These are phyloP conservation scores for Volucella inanis DNA, from an alignment of 2,888 invertebrate genomes.

Conservation along the genomic window DNA sequence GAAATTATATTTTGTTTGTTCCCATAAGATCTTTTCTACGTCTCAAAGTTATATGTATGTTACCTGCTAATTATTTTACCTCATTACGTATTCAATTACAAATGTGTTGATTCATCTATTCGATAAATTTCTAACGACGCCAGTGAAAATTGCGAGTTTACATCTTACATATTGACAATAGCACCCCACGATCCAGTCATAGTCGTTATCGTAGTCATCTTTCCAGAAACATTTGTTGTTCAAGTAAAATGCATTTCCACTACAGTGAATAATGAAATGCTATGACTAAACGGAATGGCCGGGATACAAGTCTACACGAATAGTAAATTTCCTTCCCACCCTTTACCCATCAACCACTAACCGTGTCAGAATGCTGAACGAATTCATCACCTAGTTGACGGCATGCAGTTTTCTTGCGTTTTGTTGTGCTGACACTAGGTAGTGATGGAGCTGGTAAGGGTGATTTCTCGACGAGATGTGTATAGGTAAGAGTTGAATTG, in stretches of 20 bases:
- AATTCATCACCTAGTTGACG: slow-evolving; percentile 31
- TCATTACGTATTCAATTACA: slow-evolving; percentile 56
- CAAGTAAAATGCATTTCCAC: slow-evolving; percentile 52
- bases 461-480: too few relatives aligned
- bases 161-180: neutral
- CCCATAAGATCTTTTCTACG: too few relatives aligned
- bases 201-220: slow-evolving; percentile 24
- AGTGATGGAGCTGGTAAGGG: neutral
- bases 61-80: slow-evolving; percentile 26
- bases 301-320: slow-evolving; percentile 60
- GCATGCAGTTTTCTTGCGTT: slow-evolving; percentile 42
- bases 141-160: neutral
- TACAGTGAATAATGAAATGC: slow-evolving; percentile 66
- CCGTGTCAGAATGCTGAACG: slow-evolving; percentile 29
- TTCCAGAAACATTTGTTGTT: slow-evolving; percentile 28
- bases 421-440: slow-evolving; percentile 27
- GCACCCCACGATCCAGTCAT: neutral
- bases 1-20: too few relatives aligned
- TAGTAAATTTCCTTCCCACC: neutral
- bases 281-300: slow-evolving; percentile 70
- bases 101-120: slow-evolving; percentile 64
- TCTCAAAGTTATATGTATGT: neutral
- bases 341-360: neutral
- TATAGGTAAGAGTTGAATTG: slow-evolving; percentile 4
- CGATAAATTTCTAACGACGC: slow-evolving; percentile 30